These are phyloP conservation scores for Chelonoidis abingdonii DNA, from an alignment of 2,113 vertebrate species.

Conservation along the genomic window DNA sequence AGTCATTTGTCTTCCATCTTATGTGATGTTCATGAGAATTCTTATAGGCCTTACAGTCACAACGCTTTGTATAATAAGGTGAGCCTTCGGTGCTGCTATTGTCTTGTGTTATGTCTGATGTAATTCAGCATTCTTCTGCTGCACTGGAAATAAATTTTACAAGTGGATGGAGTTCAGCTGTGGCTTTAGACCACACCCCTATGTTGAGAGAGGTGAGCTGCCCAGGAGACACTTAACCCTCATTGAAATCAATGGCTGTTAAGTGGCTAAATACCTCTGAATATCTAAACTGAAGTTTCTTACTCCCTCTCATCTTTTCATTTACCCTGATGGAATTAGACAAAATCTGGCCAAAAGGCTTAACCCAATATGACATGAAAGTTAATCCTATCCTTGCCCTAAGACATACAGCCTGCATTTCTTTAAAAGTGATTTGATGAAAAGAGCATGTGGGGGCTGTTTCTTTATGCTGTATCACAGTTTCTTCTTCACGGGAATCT, in stretches of 20 bases:
- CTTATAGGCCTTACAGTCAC: slow-evolving; percentile 57
- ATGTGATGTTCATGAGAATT: slow-evolving; percentile 36
- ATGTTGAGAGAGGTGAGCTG: background rate
- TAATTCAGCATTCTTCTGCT: background rate
- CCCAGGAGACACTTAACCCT: background rate
- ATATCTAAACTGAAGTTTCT: background rate
- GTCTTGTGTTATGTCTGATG: background rate
- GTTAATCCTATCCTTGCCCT: background rate
- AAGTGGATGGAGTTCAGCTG: background rate
- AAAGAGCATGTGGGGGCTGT: background rate
- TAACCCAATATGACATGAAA: background rate
- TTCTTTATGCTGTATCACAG: background rate
- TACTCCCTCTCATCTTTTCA: background rate
- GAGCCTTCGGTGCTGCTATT: slow-evolving; percentile 15
- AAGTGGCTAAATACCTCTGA: background rate
- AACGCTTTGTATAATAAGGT: slow-evolving; percentile 65
- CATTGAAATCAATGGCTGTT: no score
- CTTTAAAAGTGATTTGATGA: background rate
- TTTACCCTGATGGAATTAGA: background rate
- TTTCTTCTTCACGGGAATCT: background rate
- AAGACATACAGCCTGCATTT: background rate
- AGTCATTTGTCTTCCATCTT: slow-evolving; percentile 64
- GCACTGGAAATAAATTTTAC: background rate
- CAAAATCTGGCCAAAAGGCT: background rate
- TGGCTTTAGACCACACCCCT: background rate